These are phyloP conservation scores for Tangara arthus DNA, from an alignment of 2,797 vertebrate species.

Conservation along the genomic window DNA sequence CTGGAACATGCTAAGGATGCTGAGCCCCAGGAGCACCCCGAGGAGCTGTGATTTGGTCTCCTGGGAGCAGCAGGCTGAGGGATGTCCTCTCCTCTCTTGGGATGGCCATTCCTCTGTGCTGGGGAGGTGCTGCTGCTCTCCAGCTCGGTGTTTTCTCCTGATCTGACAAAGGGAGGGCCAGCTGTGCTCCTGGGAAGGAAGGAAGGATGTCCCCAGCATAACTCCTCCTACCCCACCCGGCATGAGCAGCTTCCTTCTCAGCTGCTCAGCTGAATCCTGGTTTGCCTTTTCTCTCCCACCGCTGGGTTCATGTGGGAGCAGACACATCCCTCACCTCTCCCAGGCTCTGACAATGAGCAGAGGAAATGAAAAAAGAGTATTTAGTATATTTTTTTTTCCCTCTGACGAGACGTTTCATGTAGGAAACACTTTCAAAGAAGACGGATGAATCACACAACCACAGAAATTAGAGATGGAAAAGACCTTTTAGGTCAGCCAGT, in stretches of 20 bases:
- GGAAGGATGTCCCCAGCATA: neutral
- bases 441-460: constrained; percentile 36
- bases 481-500: constrained; percentile 45
- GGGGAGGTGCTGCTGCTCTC: neutral
- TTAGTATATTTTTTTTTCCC: neutral
- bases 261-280: neutral
- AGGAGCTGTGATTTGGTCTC: neutral
- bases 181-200: neutral
- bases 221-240: neutral
- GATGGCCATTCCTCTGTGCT: neutral
- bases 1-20: neutral
- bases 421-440: constrained; percentile 47
- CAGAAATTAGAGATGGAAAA: constrained; percentile 61
- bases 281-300: constrained; percentile 36
- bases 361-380: constrained; percentile 58
- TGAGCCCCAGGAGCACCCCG: neutral
- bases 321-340: constrained; percentile 27
- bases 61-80: neutral
- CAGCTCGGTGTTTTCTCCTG: neutral
- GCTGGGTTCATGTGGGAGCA: neutral
- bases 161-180: neutral
- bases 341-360: constrained; percentile 29
- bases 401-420: neutral
- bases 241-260: neutral
- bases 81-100: neutral